Conservation (phyloP, 2,113 vertebrate species). For the Mesitornis unicolor region DNA sequence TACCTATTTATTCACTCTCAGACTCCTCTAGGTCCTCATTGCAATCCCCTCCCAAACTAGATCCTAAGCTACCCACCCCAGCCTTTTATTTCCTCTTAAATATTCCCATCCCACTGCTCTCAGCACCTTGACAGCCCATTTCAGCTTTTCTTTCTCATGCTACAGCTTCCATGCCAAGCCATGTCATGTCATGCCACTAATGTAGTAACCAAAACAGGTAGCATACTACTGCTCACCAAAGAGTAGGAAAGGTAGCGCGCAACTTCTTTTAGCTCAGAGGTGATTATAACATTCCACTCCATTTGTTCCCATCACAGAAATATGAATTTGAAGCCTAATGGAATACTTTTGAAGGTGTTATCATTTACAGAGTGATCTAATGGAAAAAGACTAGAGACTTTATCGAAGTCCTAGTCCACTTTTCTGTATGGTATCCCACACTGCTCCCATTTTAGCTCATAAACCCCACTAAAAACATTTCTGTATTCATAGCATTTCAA, state of each 20-base stretch:
- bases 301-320: neutral
- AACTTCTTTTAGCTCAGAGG: neutral
- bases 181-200: neutral
- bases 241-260: neutral
- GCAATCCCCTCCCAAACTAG: neutral
- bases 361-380: neutral
- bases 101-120: neutral
- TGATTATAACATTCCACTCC: neutral
- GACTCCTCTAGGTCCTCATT: neutral
- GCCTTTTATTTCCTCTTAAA: neutral
- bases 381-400: no score
- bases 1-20: neutral
- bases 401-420: no score
- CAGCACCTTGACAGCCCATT: neutral
- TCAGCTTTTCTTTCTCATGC: neutral
- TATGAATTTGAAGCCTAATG: neutral
- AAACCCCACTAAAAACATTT: no score
- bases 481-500: no score
- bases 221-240: neutral
- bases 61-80: neutral
- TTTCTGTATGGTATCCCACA: no score
- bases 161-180: neutral
- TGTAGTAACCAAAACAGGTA: neutral
- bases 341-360: neutral
- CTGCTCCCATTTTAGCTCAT: no score